Conservation (phyloP, 1,140 invertebrate species). For the Hydropsyche tenuis region DNA sequence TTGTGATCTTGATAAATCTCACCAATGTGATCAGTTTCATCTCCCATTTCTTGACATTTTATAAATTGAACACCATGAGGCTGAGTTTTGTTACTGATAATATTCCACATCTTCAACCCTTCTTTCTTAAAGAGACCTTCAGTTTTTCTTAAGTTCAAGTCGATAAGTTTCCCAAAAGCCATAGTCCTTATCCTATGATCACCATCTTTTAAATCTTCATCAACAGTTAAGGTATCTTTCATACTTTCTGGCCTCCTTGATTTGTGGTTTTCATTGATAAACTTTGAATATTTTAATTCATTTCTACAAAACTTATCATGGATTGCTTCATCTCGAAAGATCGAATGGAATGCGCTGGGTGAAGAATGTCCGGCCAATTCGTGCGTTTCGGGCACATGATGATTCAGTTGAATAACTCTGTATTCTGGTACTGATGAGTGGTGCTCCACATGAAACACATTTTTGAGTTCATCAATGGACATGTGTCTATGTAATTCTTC, state of each 20-base stretch:
- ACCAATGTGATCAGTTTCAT: conserved; percentile 75
- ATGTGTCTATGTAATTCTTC: conserved; percentile 88
- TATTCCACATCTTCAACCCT: conserved; percentile 78
- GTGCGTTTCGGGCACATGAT: conserved; percentile 61
- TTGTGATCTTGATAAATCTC: no score
- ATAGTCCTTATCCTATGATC: conserved; percentile 74
- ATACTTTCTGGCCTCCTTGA: conserved; percentile 50
- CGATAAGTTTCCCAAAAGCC: conserved; percentile 76
- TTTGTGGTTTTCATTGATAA: conserved; percentile 51
- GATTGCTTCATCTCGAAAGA: conserved; percentile 47
- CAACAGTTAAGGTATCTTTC: conserved; percentile 59
- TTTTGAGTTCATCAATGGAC: conserved; percentile 78
- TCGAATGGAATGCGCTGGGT: conserved; percentile 51
- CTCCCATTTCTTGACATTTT: no score
- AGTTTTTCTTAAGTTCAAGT: conserved; percentile 75
- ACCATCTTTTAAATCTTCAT: conserved; percentile 60
- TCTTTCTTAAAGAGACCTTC: conserved; percentile 74
- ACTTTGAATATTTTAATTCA: conserved; percentile 45
- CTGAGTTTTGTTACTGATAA: conserved; percentile 70
- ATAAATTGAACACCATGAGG: conserved; percentile 78
- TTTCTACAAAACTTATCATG: conserved; percentile 56
- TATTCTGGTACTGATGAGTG: conserved; percentile 71
- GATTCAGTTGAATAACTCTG: conserved; percentile 63
- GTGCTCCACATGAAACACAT: conserved; percentile 80
- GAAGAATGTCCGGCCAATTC: conserved; percentile 50